Conservation (phyloP, 2,113 vertebrate species). For the Tauraco erythrolophus region DNA sequence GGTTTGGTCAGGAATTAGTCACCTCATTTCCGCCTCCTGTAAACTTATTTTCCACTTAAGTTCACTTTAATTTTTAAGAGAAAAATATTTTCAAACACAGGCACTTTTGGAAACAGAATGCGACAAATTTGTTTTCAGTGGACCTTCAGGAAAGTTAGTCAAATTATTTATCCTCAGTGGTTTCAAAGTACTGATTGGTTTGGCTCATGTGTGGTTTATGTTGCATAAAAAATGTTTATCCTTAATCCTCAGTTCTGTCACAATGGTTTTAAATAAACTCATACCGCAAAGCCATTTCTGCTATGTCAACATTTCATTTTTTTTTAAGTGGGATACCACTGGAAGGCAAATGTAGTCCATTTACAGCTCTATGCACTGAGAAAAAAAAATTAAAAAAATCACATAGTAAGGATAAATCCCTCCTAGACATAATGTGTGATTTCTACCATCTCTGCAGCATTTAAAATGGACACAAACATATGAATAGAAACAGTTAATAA, state of each 20-base stretch:
- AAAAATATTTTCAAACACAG: slow-evolving; percentile 42
- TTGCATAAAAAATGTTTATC: background rate
- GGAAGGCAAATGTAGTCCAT: background rate
- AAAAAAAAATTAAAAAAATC: background rate
- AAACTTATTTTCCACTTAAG: slow-evolving; percentile 55
- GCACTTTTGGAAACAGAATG: background rate
- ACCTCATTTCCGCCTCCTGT: slow-evolving; percentile 39
- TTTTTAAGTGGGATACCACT: background rate
- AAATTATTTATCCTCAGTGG: background rate
- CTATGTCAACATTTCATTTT: slow-evolving; percentile 2
- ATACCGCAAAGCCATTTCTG: background rate
- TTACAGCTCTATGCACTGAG: background rate
- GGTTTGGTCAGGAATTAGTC: slow-evolving; percentile 43
- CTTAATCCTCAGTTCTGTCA: slow-evolving; percentile 10
- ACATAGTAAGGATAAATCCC: background rate
- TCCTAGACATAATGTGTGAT: background rate
- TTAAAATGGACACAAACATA: background rate
- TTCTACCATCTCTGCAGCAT: background rate
- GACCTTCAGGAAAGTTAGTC: slow-evolving; percentile 7
- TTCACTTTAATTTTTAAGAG: slow-evolving; percentile 31
- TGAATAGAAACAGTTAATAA: slow-evolving; percentile 17
- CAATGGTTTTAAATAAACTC: slow-evolving; percentile 50
- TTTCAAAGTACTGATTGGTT: slow-evolving; percentile 28
- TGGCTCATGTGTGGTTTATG: slow-evolving; percentile 17
- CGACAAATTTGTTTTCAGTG: background rate